Conservation (phyloP, 2,888 invertebrate genomes). For the Megaustenia siamemsis region DNA sequence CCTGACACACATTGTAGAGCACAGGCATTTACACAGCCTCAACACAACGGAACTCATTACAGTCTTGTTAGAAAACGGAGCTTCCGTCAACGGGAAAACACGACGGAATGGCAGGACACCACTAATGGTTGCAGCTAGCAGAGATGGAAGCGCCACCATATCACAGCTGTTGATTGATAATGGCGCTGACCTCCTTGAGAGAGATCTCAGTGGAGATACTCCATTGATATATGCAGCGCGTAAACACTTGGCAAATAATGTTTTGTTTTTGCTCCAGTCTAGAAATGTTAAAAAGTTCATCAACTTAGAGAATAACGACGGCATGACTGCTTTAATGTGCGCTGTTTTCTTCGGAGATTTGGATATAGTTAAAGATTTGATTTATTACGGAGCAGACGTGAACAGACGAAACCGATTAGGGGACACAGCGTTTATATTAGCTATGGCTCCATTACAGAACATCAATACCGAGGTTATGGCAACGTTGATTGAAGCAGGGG, state of each 20-base stretch:
- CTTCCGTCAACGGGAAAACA: neutral
- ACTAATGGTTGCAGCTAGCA: neutral
- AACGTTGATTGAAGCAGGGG: neutral
- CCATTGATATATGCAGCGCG: neutral
- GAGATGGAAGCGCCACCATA: too few relatives aligned
- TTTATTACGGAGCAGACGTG: neutral
- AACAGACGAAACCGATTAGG: neutral
- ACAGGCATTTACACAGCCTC: neutral
- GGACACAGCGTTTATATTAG: neutral
- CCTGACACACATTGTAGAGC: neutral
- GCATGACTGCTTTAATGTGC: neutral
- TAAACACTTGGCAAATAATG: neutral
- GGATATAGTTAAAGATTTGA: neutral
- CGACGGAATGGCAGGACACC: neutral
- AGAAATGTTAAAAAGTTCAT: neutral
- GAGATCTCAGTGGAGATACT: neutral
- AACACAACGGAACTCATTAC: neutral
- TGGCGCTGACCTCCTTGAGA: too few relatives aligned
- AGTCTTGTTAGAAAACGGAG: slow-evolving; percentile 9
- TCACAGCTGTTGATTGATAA: neutral
- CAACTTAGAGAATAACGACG: neutral
- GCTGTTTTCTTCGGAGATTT: neutral
- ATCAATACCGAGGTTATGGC: neutral
- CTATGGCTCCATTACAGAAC: neutral
- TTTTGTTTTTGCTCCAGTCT: neutral